These are phyloP conservation scores for Simalia tracyae DNA, from an alignment of 2,797 vertebrate species.

Conservation along the genomic window DNA sequence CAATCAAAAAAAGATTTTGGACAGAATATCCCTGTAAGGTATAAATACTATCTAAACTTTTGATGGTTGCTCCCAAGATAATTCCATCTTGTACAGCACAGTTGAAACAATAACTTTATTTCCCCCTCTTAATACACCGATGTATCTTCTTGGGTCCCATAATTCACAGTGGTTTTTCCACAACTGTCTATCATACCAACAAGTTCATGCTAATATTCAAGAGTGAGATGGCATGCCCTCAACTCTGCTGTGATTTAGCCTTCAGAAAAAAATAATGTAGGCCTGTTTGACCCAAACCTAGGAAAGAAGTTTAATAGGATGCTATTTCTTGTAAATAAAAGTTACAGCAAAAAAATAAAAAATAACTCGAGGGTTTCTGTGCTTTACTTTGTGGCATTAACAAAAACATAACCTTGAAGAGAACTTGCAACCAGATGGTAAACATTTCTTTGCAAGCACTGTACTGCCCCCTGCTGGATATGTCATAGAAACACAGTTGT, in stretches of 20 bases:
- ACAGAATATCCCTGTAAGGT: background rate
- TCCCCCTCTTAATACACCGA: background rate
- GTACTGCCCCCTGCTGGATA: constrained; percentile 67
- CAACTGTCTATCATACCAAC: background rate
- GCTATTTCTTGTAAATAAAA: background rate
- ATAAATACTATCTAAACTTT: background rate
- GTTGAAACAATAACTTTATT: background rate
- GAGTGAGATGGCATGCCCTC: background rate
- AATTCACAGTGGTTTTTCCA: background rate
- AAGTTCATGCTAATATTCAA: background rate
- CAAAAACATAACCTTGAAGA: constrained; percentile 50
- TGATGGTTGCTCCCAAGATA: background rate
- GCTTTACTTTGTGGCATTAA: constrained; percentile 19
- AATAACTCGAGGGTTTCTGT: background rate
- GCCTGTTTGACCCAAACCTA: background rate
- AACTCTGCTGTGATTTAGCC: background rate
- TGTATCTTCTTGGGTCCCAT: background rate
- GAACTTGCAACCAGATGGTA: constrained; percentile 4
- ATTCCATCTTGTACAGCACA: background rate
- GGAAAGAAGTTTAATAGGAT: background rate
- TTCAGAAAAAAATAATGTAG: background rate
- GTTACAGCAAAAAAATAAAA: background rate
- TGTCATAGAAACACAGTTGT: constrained; percentile 37
- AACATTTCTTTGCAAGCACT: constrained; percentile 58
- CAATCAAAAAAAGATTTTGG: background rate